Evolutionary conservation across 2,797 vertebrate species (phyloP).

Genomic region (Crocidura indochinensis): DNA sequence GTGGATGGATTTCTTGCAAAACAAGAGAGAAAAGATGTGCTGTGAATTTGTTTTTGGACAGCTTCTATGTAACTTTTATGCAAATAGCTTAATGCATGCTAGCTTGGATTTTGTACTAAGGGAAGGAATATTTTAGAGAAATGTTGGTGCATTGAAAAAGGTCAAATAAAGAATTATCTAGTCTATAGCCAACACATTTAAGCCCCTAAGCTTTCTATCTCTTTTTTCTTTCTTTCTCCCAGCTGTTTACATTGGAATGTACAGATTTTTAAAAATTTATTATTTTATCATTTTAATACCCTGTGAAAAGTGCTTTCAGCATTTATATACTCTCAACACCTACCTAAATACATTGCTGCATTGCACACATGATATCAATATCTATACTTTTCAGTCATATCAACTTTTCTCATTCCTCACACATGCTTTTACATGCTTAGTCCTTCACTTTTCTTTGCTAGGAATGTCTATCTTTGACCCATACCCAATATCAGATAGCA

Average conservation of each 20-base stretch:
- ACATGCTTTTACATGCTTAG: background rate
- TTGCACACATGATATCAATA: background rate
- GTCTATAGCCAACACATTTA: background rate
- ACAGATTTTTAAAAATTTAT: too few species aligned
- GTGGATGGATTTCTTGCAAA: background rate
- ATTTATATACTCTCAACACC: background rate
- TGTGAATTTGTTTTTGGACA: background rate
- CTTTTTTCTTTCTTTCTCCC: too few species aligned
- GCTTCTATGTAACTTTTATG: background rate
- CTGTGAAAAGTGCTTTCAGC: constrained; percentile 3
- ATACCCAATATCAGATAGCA: background rate
- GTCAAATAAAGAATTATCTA: background rate
- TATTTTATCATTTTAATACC: background rate
- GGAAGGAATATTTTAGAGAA: constrained; percentile 36
- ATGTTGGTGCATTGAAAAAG: background rate
- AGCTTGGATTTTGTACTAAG: background rate
- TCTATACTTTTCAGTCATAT: background rate
- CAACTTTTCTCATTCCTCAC: background rate
- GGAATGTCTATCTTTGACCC: constrained; percentile 9
- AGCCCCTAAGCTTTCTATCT: background rate
- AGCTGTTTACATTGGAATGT: background rate
- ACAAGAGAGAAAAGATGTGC: background rate
- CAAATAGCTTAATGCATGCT: constrained; percentile 7
- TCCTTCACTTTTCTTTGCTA: background rate
- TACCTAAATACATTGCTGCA: background rate